These are phyloP conservation scores for Drosophila pegasa DNA, from an alignment of 2,888 invertebrate genomes.

Conservation along the genomic window DNA sequence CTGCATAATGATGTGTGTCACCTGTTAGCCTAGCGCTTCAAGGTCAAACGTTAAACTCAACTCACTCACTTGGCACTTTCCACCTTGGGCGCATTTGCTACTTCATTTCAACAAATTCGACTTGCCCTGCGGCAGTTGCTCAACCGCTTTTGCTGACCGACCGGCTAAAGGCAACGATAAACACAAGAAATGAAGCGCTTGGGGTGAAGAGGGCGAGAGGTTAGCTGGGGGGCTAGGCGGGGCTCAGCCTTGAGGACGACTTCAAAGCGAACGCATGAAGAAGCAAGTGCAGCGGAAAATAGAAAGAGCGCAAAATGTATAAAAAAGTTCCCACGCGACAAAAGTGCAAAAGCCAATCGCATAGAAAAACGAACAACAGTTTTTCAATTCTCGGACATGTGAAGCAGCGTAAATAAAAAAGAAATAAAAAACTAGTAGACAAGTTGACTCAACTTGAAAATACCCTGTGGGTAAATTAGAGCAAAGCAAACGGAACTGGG, in stretches of 20 bases:
- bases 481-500: neutral
- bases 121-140: conserved; percentile 47
- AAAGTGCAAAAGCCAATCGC: conserved; percentile 48
- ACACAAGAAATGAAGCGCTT: conserved; percentile 2
- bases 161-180: conserved; percentile 10
- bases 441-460: neutral
- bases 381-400: conserved; percentile 52
- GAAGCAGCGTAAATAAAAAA: conserved; percentile 12
- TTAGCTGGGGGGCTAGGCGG: neutral
- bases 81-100: conserved; percentile 24
- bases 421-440: conserved; percentile 13
- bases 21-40: conserved; percentile 29
- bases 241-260: conserved; percentile 51
- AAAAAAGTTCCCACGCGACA: conserved; percentile 59
- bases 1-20: conserved; percentile 6
- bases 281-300: conserved; percentile 46
- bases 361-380: conserved; percentile 24
- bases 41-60: conserved; percentile 46
- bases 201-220: neutral
- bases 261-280: conserved; percentile 32
- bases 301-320: conserved; percentile 27
- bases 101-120: conserved; percentile 13
- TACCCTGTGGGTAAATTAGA: conserved; percentile 5
- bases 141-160: conserved; percentile 40
- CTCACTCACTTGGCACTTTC: conserved; percentile 29